Evolutionary conservation across 2,888 invertebrate species (phyloP), one percentile per base, ranked within the genome.

Genomic region (Lissocephala sabroskyi): DNA sequence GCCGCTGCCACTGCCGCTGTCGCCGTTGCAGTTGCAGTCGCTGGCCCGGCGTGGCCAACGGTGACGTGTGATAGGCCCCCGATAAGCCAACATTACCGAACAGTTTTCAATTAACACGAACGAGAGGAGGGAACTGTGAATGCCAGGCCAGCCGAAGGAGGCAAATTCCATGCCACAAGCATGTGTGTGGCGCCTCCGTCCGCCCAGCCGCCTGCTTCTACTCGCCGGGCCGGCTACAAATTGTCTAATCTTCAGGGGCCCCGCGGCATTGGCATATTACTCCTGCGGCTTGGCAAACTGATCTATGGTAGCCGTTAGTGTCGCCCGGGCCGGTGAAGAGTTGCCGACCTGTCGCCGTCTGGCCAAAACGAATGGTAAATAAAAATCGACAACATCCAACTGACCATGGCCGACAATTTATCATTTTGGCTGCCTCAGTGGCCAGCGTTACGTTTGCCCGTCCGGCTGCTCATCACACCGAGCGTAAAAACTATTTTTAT

Each of bases 41-140:
- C 23, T 45, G 11, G 26, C 56, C 45, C 42, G 32, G 18, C 29
- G 16, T 43, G 30, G 35, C 32, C 28, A 50, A 54, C 57, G 51
- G 29, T 53, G 46, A 41, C 43, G 56, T 11, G 55, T 71, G 79
- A 79, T 79, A 74, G 79, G 52, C 45, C 43, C 47, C 46, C 73
- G 80, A 79, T 77, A 80, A 65, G 65, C 75, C n/a, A 70, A 81
- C 81, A 81, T 82, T 82, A 81, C 80, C 79, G 73, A 82, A 79
- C 82, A 79, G 79, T 80, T 79, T 79, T 80, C 81, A 81, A 82
- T 81, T 82, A 82, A 81, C 81, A 82, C 79, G 74, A 74, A 23
- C 23, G 23, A 23, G 7, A 23, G 62, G 73, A 68, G 56, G 55
- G 65, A 79, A 73, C 73, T 70, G 77, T 70, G 75, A 77, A 67